Conservation (phyloP, 1,140 invertebrate genomes). For the Protaetia brevitarsis region DNA sequence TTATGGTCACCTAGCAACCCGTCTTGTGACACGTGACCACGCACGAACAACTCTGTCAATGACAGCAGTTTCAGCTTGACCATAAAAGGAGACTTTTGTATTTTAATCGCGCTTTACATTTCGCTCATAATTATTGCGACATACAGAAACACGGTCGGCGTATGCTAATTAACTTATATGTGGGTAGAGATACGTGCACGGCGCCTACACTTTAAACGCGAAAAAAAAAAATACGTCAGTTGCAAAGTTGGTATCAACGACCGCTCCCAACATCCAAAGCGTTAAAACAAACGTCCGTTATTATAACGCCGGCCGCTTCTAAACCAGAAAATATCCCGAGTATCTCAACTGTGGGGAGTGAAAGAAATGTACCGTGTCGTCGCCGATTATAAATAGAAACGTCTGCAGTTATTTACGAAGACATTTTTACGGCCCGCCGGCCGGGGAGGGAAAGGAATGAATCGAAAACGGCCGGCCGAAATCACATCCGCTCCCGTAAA, state of each 20-base stretch:
- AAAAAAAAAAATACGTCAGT: background rate
- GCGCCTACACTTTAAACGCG: background rate
- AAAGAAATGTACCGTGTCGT: background rate
- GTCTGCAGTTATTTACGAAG: slow-evolving; percentile 10
- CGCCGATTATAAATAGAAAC: slow-evolving; percentile 4
- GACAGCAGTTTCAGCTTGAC: background rate
- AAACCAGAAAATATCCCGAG: too few relatives aligned
- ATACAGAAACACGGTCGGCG: background rate
- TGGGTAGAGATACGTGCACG: background rate
- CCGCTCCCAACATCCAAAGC: too few relatives aligned
- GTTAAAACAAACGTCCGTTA: too few relatives aligned
- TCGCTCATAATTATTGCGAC: background rate
- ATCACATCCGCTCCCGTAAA: background rate
- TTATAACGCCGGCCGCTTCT: too few relatives aligned
- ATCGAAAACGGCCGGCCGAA: too few relatives aligned
- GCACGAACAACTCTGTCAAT: too few relatives aligned
- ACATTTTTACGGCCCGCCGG: slow-evolving; percentile 4
- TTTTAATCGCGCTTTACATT: slow-evolving; percentile 9
- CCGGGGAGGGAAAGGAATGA: too few relatives aligned
- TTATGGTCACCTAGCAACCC: background rate
- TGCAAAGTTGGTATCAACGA: too few relatives aligned
- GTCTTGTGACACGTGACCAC: background rate
- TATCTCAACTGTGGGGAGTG: background rate
- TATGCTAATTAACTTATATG: background rate
- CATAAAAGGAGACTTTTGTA: slow-evolving; percentile 11